Conservation (phyloP, 1,140 invertebrate genomes). For the Dinothrombium tinctorium region DNA sequence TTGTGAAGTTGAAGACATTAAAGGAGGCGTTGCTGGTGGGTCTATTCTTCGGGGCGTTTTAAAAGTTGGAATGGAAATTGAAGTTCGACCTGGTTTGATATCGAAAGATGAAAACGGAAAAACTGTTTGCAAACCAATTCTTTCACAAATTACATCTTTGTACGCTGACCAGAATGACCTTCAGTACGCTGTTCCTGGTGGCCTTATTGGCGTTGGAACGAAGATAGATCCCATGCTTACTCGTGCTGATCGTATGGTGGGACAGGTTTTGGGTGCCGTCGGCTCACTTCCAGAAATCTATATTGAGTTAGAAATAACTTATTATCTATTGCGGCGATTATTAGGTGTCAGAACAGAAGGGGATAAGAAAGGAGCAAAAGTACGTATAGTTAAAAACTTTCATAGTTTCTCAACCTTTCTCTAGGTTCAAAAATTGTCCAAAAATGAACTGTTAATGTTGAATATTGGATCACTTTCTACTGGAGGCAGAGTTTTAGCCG, state of each 20-base stretch:
- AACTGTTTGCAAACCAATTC: constrained; percentile 83
- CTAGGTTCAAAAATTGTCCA: constrained; percentile 60
- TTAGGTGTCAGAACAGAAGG: constrained; percentile 94
- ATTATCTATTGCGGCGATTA: constrained; percentile 79
- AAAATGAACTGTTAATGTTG: constrained; percentile 74
- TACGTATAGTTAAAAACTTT: constrained; percentile 24
- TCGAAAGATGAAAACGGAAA: constrained; percentile 89
- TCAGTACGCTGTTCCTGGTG: constrained; percentile 94
- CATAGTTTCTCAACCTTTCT: constrained; percentile 11
- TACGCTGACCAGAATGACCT: constrained; percentile 97
- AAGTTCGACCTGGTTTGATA: constrained; percentile 80
- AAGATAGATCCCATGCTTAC: constrained; percentile 97
- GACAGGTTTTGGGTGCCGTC: constrained; percentile 92
- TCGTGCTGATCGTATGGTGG: constrained; percentile 88
- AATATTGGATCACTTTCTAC: constrained; percentile 98
- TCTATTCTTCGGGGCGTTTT: constrained; percentile 87
- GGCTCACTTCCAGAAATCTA: constrained; percentile 90
- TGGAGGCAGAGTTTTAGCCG: constrained; percentile 81
- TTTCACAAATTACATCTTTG: constrained; percentile 88
- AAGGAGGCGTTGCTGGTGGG: constrained; percentile 94
- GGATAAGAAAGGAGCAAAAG: constrained; percentile 94
- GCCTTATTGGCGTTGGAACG: constrained; percentile 92
- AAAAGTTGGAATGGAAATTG: constrained; percentile 64
- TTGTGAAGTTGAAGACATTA: constrained; percentile 91
- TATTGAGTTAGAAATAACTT: constrained; percentile 93